Conservation (phyloP, 1,140 invertebrate species). For the Drosophila willistoni region DNA sequence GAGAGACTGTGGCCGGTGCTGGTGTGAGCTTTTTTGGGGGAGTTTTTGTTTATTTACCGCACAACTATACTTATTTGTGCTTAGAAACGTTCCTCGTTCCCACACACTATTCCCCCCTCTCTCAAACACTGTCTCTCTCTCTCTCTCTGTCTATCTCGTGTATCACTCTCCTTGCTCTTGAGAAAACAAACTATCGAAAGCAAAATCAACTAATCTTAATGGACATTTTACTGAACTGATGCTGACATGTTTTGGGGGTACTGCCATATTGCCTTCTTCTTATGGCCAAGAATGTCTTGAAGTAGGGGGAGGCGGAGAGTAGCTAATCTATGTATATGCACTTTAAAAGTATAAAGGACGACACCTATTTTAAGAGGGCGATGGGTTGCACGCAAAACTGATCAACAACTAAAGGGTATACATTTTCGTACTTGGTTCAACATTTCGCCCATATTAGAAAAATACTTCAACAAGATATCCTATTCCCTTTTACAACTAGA, state of each 20-base stretch:
- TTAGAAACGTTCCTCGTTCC: constrained; percentile 45
- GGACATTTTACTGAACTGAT: constrained; percentile 70
- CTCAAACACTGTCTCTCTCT: background rate
- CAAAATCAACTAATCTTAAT: constrained; percentile 80
- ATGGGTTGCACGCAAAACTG: background rate
- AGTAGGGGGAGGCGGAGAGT: too few species aligned
- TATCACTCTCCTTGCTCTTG: background rate
- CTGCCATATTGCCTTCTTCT: constrained; percentile 39
- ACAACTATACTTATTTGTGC: constrained; percentile 41
- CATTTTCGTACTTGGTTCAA: background rate
- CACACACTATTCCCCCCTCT: background rate
- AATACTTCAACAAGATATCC: background rate
- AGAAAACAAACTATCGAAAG: constrained; percentile 66
- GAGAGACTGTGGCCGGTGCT: background rate
- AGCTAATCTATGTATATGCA: constrained; percentile 5
- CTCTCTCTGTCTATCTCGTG: background rate
- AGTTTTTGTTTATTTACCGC: constrained; percentile 67
- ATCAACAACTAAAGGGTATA: background rate
- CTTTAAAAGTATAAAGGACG: background rate
- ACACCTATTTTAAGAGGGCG: background rate
- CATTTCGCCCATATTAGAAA: background rate
- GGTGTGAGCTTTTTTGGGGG: constrained; percentile 37
- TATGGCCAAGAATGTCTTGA: constrained; percentile 20
- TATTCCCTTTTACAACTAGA: background rate
- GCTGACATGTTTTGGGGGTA: constrained; percentile 53